These are phyloP conservation scores for Corydoras sp. DNA, from an alignment of 2,113 vertebrate species.

Conservation along the genomic window DNA sequence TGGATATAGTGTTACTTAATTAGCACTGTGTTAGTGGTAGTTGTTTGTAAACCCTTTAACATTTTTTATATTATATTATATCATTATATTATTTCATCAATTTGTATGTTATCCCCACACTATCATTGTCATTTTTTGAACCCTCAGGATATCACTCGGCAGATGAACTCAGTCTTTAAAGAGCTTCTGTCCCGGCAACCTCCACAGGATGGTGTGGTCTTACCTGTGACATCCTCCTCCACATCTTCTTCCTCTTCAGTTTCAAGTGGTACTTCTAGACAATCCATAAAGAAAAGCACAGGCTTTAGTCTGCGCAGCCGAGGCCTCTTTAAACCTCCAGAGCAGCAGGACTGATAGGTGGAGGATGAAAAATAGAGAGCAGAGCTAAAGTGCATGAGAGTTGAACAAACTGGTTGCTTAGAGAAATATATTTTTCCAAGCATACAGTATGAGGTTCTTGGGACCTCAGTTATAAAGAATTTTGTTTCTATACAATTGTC, in stretches of 20 bases:
- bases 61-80: no score
- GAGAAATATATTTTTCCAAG: constrained; percentile 45
- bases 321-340: constrained; percentile 62
- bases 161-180: constrained; percentile 48
- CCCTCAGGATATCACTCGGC: constrained; percentile 35
- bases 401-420: constrained; percentile 21
- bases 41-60: no score
- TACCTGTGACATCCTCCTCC: neutral
- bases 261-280: constrained; percentile 46
- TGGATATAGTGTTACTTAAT: no score
- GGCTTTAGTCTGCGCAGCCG: constrained; percentile 63
- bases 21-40: no score
- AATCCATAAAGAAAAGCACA: constrained; percentile 55
- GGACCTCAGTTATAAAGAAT: constrained; percentile 18
- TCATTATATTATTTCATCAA: no score
- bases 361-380: neutral
- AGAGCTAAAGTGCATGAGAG: constrained; percentile 19
- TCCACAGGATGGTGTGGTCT: constrained; percentile 17
- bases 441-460: constrained; percentile 31
- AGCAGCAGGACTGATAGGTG: constrained; percentile 49
- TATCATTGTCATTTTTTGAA: neutral
- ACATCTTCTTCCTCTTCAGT: constrained; percentile 38
- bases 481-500: constrained; percentile 21
- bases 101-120: no score
- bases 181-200: constrained; percentile 46